phyloP scores from a whole-genome alignment of 2,888 invertebrate genomes.

The Cryptophagus acutangulus region DNA sequence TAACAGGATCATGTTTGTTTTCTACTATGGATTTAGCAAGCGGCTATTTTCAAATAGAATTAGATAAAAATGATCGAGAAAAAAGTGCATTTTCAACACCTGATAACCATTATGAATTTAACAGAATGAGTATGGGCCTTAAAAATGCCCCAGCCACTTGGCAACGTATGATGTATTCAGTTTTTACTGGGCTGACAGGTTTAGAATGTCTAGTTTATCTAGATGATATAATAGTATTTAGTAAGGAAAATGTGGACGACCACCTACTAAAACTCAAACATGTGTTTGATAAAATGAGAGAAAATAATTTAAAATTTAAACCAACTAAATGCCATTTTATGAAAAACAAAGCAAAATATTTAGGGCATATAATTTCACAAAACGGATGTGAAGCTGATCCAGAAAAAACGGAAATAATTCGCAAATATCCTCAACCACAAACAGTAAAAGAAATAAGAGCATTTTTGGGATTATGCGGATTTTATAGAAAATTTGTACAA shows the following conservation, averaged over 20 bases:
- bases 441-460: conserved; percentile 19
- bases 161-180: conserved; percentile 6
- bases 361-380: conserved; percentile 9
- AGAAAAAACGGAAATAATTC: conserved; percentile 4
- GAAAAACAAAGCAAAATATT: conserved; percentile 6
- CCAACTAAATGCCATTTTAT: conserved; percentile 5
- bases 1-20: conserved; percentile 19
- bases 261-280: background rate
- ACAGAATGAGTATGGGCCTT: conserved; percentile 7
- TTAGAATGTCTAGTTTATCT: conserved; percentile 18
- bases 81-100: conserved; percentile 21
- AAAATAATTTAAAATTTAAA: conserved; percentile 4
- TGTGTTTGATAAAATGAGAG: conserved; percentile 1
- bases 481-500: conserved; percentile 24
- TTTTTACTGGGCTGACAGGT: conserved; percentile 4
- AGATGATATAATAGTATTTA: conserved; percentile 26
- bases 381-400: conserved; percentile 7
- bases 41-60: conserved; percentile 30
- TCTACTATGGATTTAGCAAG: conserved; percentile 29
- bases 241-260: conserved; percentile 6
- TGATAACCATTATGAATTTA: conserved; percentile 10
- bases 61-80: conserved; percentile 18
- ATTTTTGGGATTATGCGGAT: conserved; percentile 25
- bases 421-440: conserved; percentile 22
- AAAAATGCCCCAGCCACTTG: conserved; percentile 8